Percentiles rank a stretch among this genome's conserved stretches.
Conservation (phyloP, 2,888 invertebrate genomes). For the Archips xylosteana region DNA sequence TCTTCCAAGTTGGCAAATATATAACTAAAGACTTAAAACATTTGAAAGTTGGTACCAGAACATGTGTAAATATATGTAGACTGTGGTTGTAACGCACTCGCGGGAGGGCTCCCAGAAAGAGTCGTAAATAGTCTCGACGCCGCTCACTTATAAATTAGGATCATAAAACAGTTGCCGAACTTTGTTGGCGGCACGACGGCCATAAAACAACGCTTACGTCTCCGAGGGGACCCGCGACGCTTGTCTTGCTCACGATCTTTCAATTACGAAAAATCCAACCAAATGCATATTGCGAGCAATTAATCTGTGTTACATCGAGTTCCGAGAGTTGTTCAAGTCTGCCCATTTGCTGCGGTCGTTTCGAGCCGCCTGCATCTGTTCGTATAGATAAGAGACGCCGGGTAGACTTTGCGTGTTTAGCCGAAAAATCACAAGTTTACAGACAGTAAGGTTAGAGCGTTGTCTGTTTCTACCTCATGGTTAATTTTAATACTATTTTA, state of each 20-base stretch:
- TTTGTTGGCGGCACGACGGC: conserved; percentile 82
- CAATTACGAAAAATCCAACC: conserved; percentile 61
- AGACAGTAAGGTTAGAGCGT: background rate
- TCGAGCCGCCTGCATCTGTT: conserved; percentile 35
- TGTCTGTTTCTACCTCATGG: background rate
- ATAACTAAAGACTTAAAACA: conserved; percentile 15
- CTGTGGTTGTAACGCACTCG: conserved; percentile 71
- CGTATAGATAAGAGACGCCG: conserved; percentile 36
- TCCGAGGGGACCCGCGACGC: conserved; percentile 65
- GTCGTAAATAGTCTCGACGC: conserved; percentile 79
- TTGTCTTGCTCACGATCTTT: conserved; percentile 67
- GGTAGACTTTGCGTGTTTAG: conserved; percentile 30
- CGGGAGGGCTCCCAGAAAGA: conserved; percentile 77
- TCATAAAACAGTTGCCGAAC: conserved; percentile 85
- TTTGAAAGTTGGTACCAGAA: conserved; percentile 24
- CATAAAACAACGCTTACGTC: conserved; percentile 81
- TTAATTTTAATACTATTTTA: background rate
- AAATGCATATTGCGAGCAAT: conserved; percentile 41
- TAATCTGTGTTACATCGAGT: conserved; percentile 40
- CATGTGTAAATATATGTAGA: conserved; percentile 39
- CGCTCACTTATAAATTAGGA: conserved; percentile 86
- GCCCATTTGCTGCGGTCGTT: conserved; percentile 39
- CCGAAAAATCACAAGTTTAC: conserved; percentile 15
- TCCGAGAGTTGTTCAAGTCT: conserved; percentile 37
- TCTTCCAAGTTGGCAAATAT: background rate